These are phyloP conservation scores for Synanthedon myopaeformis DNA, from an alignment of 2,888 invertebrate species.

Conservation along the genomic window DNA sequence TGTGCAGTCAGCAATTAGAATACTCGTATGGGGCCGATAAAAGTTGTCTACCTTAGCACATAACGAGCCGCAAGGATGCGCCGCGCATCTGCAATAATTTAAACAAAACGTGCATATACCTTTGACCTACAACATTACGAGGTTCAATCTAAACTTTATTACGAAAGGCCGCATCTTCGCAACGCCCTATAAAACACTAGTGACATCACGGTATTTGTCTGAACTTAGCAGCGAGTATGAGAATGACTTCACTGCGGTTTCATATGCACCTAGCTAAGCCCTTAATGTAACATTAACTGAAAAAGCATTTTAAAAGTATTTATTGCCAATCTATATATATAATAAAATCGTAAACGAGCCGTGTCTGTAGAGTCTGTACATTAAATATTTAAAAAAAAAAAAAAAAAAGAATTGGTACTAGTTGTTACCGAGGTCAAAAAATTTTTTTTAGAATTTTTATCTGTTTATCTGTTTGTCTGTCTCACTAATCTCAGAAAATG, in stretches of 20 bases:
- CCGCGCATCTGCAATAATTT: constrained; percentile 18
- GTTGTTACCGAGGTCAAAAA: too few species aligned
- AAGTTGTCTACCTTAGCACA: constrained; percentile 52
- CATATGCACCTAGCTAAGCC: too few species aligned
- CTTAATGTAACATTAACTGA: too few species aligned
- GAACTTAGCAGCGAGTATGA: background rate
- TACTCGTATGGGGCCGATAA: constrained; percentile 11
- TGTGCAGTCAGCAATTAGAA: background rate
- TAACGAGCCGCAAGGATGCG: constrained; percentile 28
- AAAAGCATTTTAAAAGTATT: too few species aligned
- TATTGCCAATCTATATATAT: too few species aligned
- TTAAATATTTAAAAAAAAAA: too few species aligned
- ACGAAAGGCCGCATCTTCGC: background rate
- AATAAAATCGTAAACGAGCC: too few species aligned
- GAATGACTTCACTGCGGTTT: background rate
- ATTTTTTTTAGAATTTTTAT: too few species aligned
- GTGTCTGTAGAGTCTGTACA: too few species aligned
- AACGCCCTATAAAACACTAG: background rate
- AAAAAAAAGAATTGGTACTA: too few species aligned
- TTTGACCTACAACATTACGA: constrained; percentile 29
- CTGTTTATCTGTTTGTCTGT: too few species aligned
- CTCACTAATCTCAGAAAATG: too few species aligned
- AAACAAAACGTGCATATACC: constrained; percentile 46
- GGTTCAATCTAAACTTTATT: constrained; percentile 1
- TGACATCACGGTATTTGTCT: background rate